A percentile compares a stretch with the other conserved stretches of the same genome.
Evolutionary conservation across 2,888 invertebrate species (phyloP).

Genomic region (Xanthostigma xanthostigma): DNA sequence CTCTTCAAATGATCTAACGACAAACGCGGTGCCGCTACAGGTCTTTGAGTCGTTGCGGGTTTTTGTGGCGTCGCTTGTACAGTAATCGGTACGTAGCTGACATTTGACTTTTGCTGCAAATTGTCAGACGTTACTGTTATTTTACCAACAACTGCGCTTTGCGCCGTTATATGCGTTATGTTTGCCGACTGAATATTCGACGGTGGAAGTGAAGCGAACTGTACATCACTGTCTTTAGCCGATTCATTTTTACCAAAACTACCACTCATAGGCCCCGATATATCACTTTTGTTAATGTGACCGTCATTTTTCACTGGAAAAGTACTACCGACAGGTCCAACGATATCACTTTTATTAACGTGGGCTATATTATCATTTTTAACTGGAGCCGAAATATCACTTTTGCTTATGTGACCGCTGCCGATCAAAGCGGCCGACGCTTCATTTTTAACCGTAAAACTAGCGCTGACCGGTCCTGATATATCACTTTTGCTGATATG

Average conservation of each 20-base stretch:
- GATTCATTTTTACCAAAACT: too few relatives aligned
- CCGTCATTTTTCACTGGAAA: background rate
- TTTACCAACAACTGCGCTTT: slow-evolving; percentile 30
- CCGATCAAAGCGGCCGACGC: background rate
- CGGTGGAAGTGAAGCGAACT: slow-evolving; percentile 8
- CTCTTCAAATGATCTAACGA: slow-evolving; percentile 17
- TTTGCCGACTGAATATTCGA: slow-evolving; percentile 16
- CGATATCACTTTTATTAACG: slow-evolving; percentile 4
- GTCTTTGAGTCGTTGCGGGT: slow-evolving; percentile 29
- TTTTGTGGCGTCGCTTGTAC: slow-evolving; percentile 21
- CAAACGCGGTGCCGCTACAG: slow-evolving; percentile 39
- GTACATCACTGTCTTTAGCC: too few relatives aligned
- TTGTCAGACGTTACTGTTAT: slow-evolving; percentile 30
- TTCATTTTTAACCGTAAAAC: slow-evolving; percentile 5
- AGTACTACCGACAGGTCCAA: slow-evolving; percentile 1
- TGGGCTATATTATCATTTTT: background rate
- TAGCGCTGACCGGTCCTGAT: slow-evolving; percentile 5
- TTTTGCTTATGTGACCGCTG: too few relatives aligned
- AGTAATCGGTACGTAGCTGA: slow-evolving; percentile 15
- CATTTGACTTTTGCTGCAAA: slow-evolving; percentile 28
- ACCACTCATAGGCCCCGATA: too few relatives aligned
- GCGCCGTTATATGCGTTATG: slow-evolving; percentile 28
- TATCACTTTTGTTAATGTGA: too few relatives aligned
- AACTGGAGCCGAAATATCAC: background rate
- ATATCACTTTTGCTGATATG: slow-evolving; percentile 22